Evolutionary conservation across 2,113 vertebrate species (phyloP), one percentile per base, ranked within the genome.

Genomic region (Gnathonemus longibarbis): DNA sequence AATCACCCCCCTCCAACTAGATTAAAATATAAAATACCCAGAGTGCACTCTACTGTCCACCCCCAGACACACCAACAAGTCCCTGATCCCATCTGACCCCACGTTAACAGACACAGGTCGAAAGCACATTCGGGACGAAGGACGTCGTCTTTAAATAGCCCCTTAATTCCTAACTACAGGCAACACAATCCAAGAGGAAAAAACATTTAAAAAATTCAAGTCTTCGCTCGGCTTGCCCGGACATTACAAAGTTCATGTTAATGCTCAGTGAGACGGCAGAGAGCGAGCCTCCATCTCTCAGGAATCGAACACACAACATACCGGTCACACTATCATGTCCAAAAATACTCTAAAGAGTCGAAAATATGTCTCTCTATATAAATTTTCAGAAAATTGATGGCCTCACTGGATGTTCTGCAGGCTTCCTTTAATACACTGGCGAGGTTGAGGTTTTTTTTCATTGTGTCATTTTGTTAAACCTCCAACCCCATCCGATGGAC

Each of bases 41-140:
- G 90, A 93, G 92, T 90, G 91, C 74, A 91, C 91, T 35, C 91
- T 39, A 70, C 87, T 89, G 90, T 92, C 93, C 93, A 91, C 93
- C 93, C 90, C 92, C 88, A 92, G 92, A 94, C 91, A 89, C 89
- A 89, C 58, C 90, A 56, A 66, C 89, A 86, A 45, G 27, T 66
- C 53, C 80, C 27, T 42, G 91, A 92, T 49, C 83, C 19, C 90
- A 90, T 92, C 90, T 39, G 39, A 39, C 39, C 95, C 93, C 92
- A 95, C 95, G 94, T 95, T 93, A 95, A 96, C 96, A 96, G 96
- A 94, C 52, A 94, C 52, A 93, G 94, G 95, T 96, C 95, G 95
- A 96, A 95, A 97, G 96, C 95, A 97, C 96, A 95, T 96, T 95
- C 92, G 96, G 96, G 97, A 97, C 93, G 96, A 27, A 27, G 10